Conservation (phyloP, 2,888 invertebrate species). For the Andrena flavipes region DNA sequence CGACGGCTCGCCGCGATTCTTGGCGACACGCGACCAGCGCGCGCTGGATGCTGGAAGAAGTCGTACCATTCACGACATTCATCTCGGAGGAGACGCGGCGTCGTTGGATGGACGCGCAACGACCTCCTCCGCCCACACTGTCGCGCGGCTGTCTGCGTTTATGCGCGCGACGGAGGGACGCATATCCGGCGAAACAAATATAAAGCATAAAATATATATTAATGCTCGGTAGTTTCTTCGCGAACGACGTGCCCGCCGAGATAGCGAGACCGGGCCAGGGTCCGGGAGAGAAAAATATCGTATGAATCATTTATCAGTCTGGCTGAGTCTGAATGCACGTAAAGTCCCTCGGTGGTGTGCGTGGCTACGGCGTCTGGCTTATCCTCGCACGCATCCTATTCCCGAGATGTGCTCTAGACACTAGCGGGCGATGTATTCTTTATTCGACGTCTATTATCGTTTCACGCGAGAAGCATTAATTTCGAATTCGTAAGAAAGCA, state of each 20-base stretch:
- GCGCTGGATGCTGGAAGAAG: constrained; percentile 14
- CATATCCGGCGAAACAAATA: constrained; percentile 71
- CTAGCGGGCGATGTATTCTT: neutral
- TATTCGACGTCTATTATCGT: neutral
- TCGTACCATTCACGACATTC: constrained; percentile 62
- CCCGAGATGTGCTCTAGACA: neutral
- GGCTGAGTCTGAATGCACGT: constrained; percentile 72
- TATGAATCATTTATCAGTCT: constrained; percentile 83
- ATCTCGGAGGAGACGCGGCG: constrained; percentile 56
- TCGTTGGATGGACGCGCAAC: constrained; percentile 24
- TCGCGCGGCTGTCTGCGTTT: neutral
- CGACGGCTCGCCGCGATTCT: constrained; percentile 1
- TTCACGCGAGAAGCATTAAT: neutral
- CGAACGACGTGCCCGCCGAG: constrained; percentile 70
- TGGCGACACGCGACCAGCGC: constrained; percentile 6
- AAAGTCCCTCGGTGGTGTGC: neutral
- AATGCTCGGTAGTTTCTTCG: constrained; percentile 78
- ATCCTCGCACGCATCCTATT: constrained; percentile 14
- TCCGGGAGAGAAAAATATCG: constrained; percentile 73
- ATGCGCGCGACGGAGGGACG: constrained; percentile 17
- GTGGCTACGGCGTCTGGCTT: constrained; percentile 13
- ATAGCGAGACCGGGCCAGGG: constrained; percentile 63
- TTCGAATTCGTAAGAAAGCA: too few relatives aligned
- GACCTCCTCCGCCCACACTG: neutral
- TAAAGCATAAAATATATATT: constrained; percentile 77